Base-by-base conservation (phyloP, 2,113 vertebrate genomes). In the Saguinus imperator region DNA sequence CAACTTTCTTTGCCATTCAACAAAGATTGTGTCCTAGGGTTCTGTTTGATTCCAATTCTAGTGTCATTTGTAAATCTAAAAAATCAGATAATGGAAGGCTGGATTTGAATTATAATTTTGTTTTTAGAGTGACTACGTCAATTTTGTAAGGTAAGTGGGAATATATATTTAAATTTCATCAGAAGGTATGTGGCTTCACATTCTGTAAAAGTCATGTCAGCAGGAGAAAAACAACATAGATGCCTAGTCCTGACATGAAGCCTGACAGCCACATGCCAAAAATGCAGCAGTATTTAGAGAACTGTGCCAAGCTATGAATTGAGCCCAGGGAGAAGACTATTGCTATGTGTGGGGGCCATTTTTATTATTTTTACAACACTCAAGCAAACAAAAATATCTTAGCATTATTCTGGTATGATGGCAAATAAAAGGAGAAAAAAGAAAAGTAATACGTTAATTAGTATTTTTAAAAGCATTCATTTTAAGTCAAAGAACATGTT, bases 401-500 rank as follows among this genome's bases (percentile, higher is more conserved):
- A 58, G 20, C 82, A 92, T 94, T 95, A 90, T 95, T 87, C 97
- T 89, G 61, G 23, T 91, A 82, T 96, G 72, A 58, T 83, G 93
- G 83, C 96, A 97, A 97, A 96, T 97, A 93, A 12, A 35, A 97
- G 90, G 8, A 72, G 32, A 87, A 88, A 84, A 93, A 89, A 43
- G 37, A 77, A 95, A 89, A 95, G 58, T 84, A 50, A 64, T 29
- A 96, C 75, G 40, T 93, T 89, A 97, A 50, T 43, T 96, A 77
- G 9, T 82, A 82, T 98, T 98, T 97, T 94, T 94, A 94, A 97
- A 68, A 80, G 37, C 61, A 82, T 96, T 97, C 84, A 92, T 97
- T 92, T 66, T 17, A 82, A 97, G 68, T 94, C 68, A 96, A 98
- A 97, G 70, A 96, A 94, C 85, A 96, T 95, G 61, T 97, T 98